Evolutionary conservation across 2,888 invertebrate species (phyloP).

Genomic region (Pheosia gnoma): DNA sequence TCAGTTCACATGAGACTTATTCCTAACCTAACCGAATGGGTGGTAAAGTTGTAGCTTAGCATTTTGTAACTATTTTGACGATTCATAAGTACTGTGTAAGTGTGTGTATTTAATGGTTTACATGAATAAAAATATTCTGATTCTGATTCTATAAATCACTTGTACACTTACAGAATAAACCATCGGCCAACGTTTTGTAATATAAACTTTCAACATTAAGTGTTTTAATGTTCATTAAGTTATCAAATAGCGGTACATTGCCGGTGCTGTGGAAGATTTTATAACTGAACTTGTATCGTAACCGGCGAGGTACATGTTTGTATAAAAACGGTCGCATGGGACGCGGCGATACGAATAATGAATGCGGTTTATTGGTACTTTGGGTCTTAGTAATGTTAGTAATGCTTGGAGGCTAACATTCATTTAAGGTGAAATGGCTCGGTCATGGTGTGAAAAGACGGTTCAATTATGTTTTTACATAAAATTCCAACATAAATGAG

Average conservation of each 20-base stretch:
- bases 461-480: too few relatives aligned
- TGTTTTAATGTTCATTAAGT: conserved; percentile 52
- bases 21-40: too few relatives aligned
- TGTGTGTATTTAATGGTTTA: too few relatives aligned
- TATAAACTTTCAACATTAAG: conserved; percentile 54
- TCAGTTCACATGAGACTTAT: too few relatives aligned
- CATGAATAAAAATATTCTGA: too few relatives aligned
- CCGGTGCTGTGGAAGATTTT: conserved; percentile 46
- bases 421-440: too few relatives aligned
- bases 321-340: conserved; percentile 13
- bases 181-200: conserved; percentile 35
- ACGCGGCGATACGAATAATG: conserved; percentile 2
- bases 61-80: too few relatives aligned
- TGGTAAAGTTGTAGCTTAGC: too few relatives aligned
- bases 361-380: conserved; percentile 1
- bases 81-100: too few relatives aligned
- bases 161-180: conserved; percentile 20
- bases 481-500: too few relatives aligned
- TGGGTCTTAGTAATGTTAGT: conserved; percentile 19
- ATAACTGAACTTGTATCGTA: conserved; percentile 49
- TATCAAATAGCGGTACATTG: conserved; percentile 33
- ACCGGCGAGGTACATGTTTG: conserved; percentile 18
- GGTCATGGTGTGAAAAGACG: too few relatives aligned
- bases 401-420: conserved; percentile 1
- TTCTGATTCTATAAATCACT: neutral